Conservation (phyloP, 2,113 vertebrate genomes). For the Alligator mississippiensis region DNA sequence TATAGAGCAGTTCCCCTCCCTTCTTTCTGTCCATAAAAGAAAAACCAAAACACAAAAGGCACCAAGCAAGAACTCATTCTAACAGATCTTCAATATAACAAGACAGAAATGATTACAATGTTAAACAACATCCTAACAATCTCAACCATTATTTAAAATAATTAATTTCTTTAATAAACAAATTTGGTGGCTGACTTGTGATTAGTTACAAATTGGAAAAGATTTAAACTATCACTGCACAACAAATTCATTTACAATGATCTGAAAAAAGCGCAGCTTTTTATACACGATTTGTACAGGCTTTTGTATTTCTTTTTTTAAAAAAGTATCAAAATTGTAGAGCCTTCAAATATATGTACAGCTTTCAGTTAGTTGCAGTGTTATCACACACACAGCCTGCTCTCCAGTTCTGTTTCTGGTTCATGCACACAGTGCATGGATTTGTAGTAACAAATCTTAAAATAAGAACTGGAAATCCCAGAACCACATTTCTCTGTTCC, state of each 20-base stretch:
- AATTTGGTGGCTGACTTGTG: slow-evolving; percentile 60
- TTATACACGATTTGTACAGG: slow-evolving; percentile 73
- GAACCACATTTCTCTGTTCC: slow-evolving; percentile 14
- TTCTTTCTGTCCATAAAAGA: slow-evolving; percentile 33
- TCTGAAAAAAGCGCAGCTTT: slow-evolving; percentile 60
- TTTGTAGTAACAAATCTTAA: slow-evolving; percentile 52
- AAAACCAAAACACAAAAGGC: slow-evolving; percentile 72
- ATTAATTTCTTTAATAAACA: slow-evolving; percentile 60
- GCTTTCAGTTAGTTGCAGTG: slow-evolving; percentile 74
- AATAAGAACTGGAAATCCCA: slow-evolving; percentile 7
- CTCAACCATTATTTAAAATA: slow-evolving; percentile 63
- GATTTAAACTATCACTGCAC: slow-evolving; percentile 68
- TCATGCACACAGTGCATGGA: slow-evolving; percentile 76
- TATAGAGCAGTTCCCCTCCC: slow-evolving; percentile 46
- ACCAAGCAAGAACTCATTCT: slow-evolving; percentile 65
- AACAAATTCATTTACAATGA: slow-evolving; percentile 59
- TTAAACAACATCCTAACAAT: slow-evolving; percentile 64
- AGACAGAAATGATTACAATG: slow-evolving; percentile 70
- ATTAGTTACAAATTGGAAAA: slow-evolving; percentile 69
- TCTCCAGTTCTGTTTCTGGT: slow-evolving; percentile 50
- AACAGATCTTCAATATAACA: slow-evolving; percentile 62
- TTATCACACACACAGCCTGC: slow-evolving; percentile 68
- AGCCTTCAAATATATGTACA: slow-evolving; percentile 82
- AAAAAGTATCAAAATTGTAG: slow-evolving; percentile 86
- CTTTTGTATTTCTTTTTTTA: slow-evolving; percentile 63